These are phyloP conservation scores for Loris lydekkerianus DNA, from an alignment of 2,797 vertebrate species.

Conservation along the genomic window DNA sequence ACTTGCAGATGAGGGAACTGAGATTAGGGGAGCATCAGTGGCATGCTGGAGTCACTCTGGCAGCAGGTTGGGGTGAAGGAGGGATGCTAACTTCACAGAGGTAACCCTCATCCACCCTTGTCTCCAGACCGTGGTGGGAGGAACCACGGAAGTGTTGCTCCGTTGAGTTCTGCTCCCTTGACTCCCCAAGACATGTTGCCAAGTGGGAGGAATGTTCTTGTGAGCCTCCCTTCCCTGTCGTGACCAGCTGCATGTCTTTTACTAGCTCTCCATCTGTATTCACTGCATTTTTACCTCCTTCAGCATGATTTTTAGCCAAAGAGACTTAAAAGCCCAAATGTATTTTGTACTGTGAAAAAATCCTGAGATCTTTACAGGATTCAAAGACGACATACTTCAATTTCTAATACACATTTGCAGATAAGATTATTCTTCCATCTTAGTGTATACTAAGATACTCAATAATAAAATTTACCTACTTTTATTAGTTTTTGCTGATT, in stretches of 20 bases:
- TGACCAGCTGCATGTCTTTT: accelerated
- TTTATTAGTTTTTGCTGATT: not conserved
- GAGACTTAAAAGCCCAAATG: not conserved
- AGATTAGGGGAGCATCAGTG: not conserved
- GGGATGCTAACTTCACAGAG: not conserved
- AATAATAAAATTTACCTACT: not conserved
- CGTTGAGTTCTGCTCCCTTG: accelerated
- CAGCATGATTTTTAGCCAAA: not conserved
- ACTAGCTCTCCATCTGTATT: not conserved
- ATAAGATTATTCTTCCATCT: not conserved
- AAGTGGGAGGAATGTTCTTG: not conserved
- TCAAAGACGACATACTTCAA: not conserved
- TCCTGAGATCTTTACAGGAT: not conserved
- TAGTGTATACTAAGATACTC: not conserved
- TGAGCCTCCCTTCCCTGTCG: accelerated
- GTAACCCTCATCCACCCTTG: accelerated
- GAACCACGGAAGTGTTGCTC: too few species aligned
- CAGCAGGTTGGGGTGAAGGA: not conserved
- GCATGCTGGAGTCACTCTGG: not conserved
- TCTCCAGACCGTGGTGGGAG: not conserved
- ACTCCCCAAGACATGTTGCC: accelerated
- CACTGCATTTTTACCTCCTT: not conserved
- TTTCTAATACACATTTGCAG: not conserved
- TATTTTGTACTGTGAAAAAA: not conserved
- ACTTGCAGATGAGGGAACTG: not conserved